Percentiles rank a stretch among this genome's conserved stretches.
Conservation (phyloP, 2,888 invertebrate species). For the Pomacea canaliculata region DNA sequence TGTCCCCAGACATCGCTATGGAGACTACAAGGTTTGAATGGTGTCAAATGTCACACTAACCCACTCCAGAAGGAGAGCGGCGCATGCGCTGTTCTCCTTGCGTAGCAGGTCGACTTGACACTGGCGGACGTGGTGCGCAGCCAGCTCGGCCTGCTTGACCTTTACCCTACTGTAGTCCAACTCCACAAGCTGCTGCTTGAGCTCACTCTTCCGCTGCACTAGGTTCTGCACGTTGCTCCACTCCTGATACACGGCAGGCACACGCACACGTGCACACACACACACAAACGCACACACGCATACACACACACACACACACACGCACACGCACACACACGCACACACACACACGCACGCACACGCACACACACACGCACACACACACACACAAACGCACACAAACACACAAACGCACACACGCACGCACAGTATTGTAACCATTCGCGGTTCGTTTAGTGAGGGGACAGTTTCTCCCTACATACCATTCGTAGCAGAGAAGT, state of each 20-base stretch:
- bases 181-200: background rate
- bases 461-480: no score
- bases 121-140: background rate
- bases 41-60: background rate
- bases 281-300: conserved; percentile 1
- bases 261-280: background rate
- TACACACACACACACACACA: background rate
- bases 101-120: background rate
- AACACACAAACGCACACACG: background rate
- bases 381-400: background rate
- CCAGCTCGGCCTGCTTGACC: background rate
- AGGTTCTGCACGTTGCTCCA: no score
- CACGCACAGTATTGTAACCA: no score
- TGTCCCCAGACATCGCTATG: no score
- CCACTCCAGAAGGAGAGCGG: background rate
- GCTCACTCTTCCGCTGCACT: background rate
- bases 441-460: no score
- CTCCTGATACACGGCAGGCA: background rate
- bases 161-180: background rate
- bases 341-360: background rate
- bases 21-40: no score
- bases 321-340: background rate
- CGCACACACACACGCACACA: background rate
- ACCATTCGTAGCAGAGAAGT: no score
- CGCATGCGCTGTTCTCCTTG: background rate